Conservation (phyloP, 1,140 invertebrate genomes). For the Euwallacea fornicatus region DNA sequence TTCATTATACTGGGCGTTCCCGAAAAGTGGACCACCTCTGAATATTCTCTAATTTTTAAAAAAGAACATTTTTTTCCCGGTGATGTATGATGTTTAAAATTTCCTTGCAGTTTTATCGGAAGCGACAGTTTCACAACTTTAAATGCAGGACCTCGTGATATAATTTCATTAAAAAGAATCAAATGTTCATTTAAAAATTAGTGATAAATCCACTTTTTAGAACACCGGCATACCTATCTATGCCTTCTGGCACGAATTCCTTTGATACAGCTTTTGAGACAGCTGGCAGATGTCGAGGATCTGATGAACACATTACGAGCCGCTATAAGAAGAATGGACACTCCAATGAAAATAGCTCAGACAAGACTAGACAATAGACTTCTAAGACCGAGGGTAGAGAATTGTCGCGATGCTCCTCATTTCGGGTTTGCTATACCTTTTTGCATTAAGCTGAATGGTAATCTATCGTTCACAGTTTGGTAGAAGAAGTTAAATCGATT, state of each 20-base stretch:
- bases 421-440: constrained; percentile 52
- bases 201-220: no score
- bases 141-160: no score
- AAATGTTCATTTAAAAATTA: no score
- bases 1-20: no score
- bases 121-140: no score
- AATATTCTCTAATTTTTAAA: not conserved
- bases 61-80: not conserved
- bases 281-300: constrained; percentile 70
- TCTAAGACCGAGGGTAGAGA: constrained; percentile 68
- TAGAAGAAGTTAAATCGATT: constrained; percentile 72
- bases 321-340: constrained; percentile 66
- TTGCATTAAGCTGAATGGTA: not conserved
- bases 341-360: constrained; percentile 75
- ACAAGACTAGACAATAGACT: constrained; percentile 72
- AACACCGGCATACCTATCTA: no score
- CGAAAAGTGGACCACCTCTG: no score
- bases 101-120: not conserved
- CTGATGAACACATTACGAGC: constrained; percentile 64
- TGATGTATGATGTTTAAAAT: not conserved
- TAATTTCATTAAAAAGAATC: no score
- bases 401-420: constrained; percentile 69
- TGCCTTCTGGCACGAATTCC: no score
- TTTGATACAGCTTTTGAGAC: constrained; percentile 56
- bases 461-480: constrained; percentile 50